These are phyloP conservation scores for Lasiurus borealis DNA, from an alignment of 2,113 vertebrate species.

Conservation along the genomic window DNA sequence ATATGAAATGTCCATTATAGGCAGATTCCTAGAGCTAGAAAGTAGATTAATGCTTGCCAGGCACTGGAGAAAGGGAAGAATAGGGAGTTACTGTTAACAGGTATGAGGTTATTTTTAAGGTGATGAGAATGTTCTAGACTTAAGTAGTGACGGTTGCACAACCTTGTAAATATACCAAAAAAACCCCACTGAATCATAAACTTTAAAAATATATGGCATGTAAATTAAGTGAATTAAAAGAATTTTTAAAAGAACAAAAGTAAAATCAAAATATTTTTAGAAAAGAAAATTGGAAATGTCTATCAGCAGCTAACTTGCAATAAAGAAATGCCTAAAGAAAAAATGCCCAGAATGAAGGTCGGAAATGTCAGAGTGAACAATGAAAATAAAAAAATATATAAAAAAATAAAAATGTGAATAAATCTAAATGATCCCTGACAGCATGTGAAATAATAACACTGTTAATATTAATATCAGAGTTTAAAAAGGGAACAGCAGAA, in stretches of 20 bases:
- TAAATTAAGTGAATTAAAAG: neutral
- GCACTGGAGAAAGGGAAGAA: neutral
- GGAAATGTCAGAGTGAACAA: slow-evolving; percentile 10
- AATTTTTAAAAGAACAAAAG: neutral
- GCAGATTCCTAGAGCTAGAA: slow-evolving; percentile 56
- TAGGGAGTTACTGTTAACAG: neutral
- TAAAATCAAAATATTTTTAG: slow-evolving; percentile 51
- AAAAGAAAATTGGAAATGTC: neutral
- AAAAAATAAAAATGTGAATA: neutral
- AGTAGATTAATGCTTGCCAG: neutral
- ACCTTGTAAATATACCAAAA: slow-evolving; percentile 16
- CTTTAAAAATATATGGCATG: slow-evolving; percentile 37
- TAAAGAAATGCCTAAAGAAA: neutral
- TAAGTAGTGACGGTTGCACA: neutral
- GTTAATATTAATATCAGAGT: slow-evolving; percentile 8
- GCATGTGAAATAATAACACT: neutral
- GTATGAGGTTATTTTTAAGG: neutral
- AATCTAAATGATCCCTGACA: slow-evolving; percentile 24
- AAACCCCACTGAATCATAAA: neutral
- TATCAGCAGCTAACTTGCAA: neutral
- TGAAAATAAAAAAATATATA: neutral
- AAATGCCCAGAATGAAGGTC: neutral
- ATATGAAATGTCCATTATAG: neutral
- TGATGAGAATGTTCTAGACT: slow-evolving; percentile 42
- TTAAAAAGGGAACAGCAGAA: slow-evolving; percentile 61